phyloP scores from a whole-genome alignment of 2,797 vertebrate genomes.

The Leptoclinus maculatus region DNA sequence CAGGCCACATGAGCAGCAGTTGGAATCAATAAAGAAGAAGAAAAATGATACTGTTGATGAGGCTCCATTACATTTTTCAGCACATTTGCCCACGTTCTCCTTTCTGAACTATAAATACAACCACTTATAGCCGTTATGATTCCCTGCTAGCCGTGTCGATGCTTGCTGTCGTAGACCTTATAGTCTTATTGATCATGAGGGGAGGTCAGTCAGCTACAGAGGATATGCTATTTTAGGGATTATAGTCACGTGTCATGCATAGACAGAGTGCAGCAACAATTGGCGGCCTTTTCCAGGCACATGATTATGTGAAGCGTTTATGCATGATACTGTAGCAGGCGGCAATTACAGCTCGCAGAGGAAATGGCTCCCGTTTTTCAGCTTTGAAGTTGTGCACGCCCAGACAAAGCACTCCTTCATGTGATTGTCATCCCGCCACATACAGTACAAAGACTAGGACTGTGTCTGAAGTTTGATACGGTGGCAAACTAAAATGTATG shows the following conservation, averaged over 20 bases:
- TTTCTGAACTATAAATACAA: constrained; percentile 24
- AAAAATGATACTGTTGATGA: neutral
- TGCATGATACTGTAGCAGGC: constrained; percentile 36
- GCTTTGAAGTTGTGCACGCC: constrained; percentile 48
- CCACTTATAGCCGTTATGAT: constrained; percentile 8
- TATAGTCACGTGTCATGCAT: constrained; percentile 42
- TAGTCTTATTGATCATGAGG: constrained; percentile 18
- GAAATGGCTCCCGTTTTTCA: constrained; percentile 44
- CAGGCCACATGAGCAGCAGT: neutral
- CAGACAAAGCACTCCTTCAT: constrained; percentile 52
- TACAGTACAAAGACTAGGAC: constrained; percentile 21
- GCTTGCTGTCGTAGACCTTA: constrained; percentile 6
- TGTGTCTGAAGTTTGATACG: constrained; percentile 38
- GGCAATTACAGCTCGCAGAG: constrained; percentile 56
- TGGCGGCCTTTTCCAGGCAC: constrained; percentile 45
- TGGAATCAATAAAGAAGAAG: neutral
- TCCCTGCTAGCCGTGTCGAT: constrained; percentile 3
- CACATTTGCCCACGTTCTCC: constrained; percentile 9
- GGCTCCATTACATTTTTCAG: constrained; percentile 2
- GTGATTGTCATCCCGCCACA: constrained; percentile 48
- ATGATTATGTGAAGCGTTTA: constrained; percentile 48
- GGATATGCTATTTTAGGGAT: constrained; percentile 36
- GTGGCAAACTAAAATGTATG: neutral
- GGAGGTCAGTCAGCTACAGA: constrained; percentile 35
- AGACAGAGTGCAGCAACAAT: constrained; percentile 33